Evolutionary conservation across 2,113 vertebrate genomes (phyloP), one percentile per base, ranked within the genome.

Genomic region (Gopherus evgoodei): DNA sequence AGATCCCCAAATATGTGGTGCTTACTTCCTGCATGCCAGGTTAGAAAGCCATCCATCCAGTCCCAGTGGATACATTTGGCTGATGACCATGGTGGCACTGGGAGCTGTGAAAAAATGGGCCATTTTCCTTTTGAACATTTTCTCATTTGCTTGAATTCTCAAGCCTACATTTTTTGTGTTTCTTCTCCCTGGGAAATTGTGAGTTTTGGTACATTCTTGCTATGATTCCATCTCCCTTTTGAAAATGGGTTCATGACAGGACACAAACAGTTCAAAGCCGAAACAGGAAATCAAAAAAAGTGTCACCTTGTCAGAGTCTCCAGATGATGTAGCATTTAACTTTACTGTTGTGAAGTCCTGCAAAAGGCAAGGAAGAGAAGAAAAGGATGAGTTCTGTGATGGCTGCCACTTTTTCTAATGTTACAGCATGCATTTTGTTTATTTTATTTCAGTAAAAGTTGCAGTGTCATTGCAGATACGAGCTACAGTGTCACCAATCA

Each of bases 111-210:
- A 47, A n/a, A n/a, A n/a, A n/a, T n/a, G n/a, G n/a, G n/a, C n/a
- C n/a, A n/a, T n/a, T n/a, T n/a, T n/a, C n/a, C n/a, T n/a, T n/a
- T n/a, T n/a, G n/a, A n/a, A 47, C 24, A 31, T 53, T 62, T 88
- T 81, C 72, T 57, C 53, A 62, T 49, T 89, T 0, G 17, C 44
- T 42, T 19, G n/a, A 53, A 54, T 53, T 84, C 0, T 0, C 84
- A 52, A 53, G 13, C 52, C 29, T 91, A 47, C 38, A 53, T 76
- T 38, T 25, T 85, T 81, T 85, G 31, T 3, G 72, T 16, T 59
- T 1, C 0, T 59, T 8, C 81, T 44, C 6, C 29, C 6, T 52
- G 2, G 35, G 12, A 35, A 57, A 16, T 10, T 6, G 2, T 10
- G 38, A 29, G 14, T 54, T 31, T 31, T 29, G 57, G n/a, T 57